Evolutionary conservation across 2,113 vertebrate species (phyloP), one percentile per base, ranked within the genome.

Genomic region (Formicarius rufipectus): DNA sequence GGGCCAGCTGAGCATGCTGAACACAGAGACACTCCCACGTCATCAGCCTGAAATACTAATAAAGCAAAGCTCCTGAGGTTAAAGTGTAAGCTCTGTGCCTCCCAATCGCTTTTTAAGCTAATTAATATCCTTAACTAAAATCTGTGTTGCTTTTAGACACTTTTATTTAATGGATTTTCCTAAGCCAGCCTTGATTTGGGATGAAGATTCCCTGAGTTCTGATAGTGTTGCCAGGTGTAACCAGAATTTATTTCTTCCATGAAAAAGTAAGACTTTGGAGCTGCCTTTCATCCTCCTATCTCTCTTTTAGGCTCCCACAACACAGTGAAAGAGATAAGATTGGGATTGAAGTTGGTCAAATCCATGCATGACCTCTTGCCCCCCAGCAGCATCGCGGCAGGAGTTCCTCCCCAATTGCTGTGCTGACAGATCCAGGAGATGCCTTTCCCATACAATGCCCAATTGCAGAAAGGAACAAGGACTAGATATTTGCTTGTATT

Each of bases 301-400:
- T 94, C 86, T 62, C 81, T 72, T 67, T 87, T 14, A 78, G 90
- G 68, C 68, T 95, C 64, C 71, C 84, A 45, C 39, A n/a, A 77
- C 76, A 95, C 79, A 92, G 31, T 35, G 79, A 76, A 31, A 89
- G 85, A 97, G 97, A 98, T 98, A 98, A 98, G 94, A 85, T 60
- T 87, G 56, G 94, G 94, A 96, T 35, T 83, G 85, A 90, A 90
- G 90, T 60, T 75, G 83, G 93, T 77, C 82, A 96, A 98, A 96
- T 93, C 95, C 33, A 7, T 69, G 60, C 47, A 18, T 89, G 97
- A 97, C 97, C 97, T 97, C 86, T 94, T 97, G 96, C 74, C 87
- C 95, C 71, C 84, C 10, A 6, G 79, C 87, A 84, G 63, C 59
- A 23, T 62, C 80, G 3, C 52, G 3, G 94, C 16, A 3, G 96